These are phyloP conservation scores for Hymenopus coronatus DNA, from an alignment of 2,888 invertebrate species.

Conservation along the genomic window DNA sequence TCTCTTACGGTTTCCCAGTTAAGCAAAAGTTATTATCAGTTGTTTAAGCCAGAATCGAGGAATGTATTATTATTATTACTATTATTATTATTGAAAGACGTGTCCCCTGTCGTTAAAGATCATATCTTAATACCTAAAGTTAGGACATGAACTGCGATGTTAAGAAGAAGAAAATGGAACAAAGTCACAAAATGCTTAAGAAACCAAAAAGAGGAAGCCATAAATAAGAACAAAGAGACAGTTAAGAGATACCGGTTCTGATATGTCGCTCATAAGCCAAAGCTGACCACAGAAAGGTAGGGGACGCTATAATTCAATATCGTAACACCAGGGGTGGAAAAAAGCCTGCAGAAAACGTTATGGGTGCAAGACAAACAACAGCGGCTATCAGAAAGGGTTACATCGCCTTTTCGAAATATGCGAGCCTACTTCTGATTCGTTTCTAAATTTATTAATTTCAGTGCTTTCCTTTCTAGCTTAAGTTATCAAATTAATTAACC, in stretches of 20 bases:
- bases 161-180: background rate
- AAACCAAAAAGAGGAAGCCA: background rate
- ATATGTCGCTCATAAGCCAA: slow-evolving; percentile 1
- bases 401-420: too few relatives aligned
- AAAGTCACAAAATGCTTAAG: background rate
- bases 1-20: too few relatives aligned
- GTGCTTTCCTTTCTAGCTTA: too few relatives aligned
- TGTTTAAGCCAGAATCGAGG: too few relatives aligned
- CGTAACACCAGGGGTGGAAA: background rate
- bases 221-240: background rate
- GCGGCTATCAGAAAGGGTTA: background rate
- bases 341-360: background rate
- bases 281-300: background rate
- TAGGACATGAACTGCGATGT: background rate
- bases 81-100: too few relatives aligned
- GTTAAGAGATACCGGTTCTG: background rate
- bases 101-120: too few relatives aligned
- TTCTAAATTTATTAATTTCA: too few relatives aligned
- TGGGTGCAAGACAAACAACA: background rate
- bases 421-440: too few relatives aligned
- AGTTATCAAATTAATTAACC: too few relatives aligned
- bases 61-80: too few relatives aligned
- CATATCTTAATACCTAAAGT: too few relatives aligned
- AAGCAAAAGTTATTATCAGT: too few relatives aligned
- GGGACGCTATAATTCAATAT: slow-evolving; percentile 9